A percentile compares a stretch with the other conserved stretches of the same genome.
Evolutionary conservation across 2,113 vertebrate species (phyloP).

Genomic region (Syngnathoides biaculeatus): DNA sequence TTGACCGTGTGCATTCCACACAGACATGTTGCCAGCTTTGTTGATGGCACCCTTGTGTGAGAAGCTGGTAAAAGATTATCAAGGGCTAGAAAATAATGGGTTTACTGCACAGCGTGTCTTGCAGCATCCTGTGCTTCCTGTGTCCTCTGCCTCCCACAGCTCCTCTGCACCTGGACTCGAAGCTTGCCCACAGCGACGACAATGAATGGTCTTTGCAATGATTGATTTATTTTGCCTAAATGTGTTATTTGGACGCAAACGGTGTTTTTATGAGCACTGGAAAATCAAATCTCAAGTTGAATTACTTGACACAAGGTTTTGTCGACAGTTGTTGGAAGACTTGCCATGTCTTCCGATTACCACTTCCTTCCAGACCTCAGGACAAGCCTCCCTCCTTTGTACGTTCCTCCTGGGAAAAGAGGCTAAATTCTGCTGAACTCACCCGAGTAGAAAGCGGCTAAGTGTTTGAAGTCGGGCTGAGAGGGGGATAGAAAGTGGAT

Average conservation of each 20-base stretch:
- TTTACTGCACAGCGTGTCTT: conserved; percentile 15
- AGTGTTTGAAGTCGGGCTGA: conserved; percentile 6
- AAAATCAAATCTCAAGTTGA: conserved; percentile 17
- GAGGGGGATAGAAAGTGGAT: conserved; percentile 12
- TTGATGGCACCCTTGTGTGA: conserved; percentile 61
- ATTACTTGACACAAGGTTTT: conserved; percentile 30
- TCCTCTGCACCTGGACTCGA: conserved; percentile 19
- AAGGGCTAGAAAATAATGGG: conserved; percentile 1
- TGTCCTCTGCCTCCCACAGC: neutral
- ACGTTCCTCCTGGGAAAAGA: conserved; percentile 20
- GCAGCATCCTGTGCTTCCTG: conserved; percentile 24
- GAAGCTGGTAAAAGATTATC: conserved; percentile 38
- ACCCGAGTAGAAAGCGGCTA: conserved; percentile 11
- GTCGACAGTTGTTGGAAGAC: conserved; percentile 38
- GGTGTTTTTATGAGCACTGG: conserved; percentile 13
- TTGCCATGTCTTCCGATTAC: conserved; percentile 22
- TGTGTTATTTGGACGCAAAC: conserved; percentile 9
- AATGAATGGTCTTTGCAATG: conserved; percentile 2
- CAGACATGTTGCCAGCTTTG: conserved; percentile 54
- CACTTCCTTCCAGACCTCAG: conserved; percentile 35
- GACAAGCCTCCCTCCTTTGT: conserved; percentile 39
- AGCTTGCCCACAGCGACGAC: conserved; percentile 10
- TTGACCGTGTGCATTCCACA: conserved; percentile 63
- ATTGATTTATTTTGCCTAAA: conserved; percentile 23
- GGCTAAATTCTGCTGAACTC: conserved; percentile 28